Percentiles rank a stretch among this genome's conserved stretches.
These are phyloP conservation scores for Polietes domitor DNA, from an alignment of 2,888 invertebrate species.

Conservation along the genomic window DNA sequence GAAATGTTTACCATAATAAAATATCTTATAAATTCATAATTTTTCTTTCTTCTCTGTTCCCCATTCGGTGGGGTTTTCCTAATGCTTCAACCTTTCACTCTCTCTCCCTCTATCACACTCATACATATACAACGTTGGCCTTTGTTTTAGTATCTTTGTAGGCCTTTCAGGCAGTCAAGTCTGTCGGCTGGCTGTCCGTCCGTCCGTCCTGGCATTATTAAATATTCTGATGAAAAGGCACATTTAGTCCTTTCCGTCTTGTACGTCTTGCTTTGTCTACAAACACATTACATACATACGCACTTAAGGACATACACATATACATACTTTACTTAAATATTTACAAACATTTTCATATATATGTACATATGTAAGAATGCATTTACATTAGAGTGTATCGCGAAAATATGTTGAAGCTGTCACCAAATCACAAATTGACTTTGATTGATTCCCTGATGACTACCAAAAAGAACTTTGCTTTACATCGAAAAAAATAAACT, in stretches of 20 bases:
- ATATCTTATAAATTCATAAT: slow-evolving; percentile 76
- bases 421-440: no score
- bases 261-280: slow-evolving; percentile 8
- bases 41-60: slow-evolving; percentile 67
- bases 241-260: slow-evolving; percentile 35
- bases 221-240: slow-evolving; percentile 76
- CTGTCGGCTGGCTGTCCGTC: background rate
- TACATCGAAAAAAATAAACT: no score
- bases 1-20: slow-evolving; percentile 45
- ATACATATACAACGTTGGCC: slow-evolving; percentile 5
- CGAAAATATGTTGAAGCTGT: no score
- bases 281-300: slow-evolving; percentile 17
- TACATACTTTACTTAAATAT: slow-evolving; percentile 11
- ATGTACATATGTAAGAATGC: background rate
- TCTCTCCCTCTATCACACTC: background rate
- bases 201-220: slow-evolving; percentile 67
- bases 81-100: background rate
- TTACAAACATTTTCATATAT: background rate
- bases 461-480: no score
- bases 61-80: slow-evolving; percentile 18
- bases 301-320: background rate
- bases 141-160: background rate
- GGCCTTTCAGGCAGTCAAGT: slow-evolving; percentile 25
- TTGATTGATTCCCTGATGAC: no score
- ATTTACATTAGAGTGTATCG: no score